A percentile compares a stretch with the other conserved stretches of the same genome.
phyloP scores from a whole-genome alignment of 2,797 vertebrate genomes.

The Lateolabrax maculatus region DNA sequence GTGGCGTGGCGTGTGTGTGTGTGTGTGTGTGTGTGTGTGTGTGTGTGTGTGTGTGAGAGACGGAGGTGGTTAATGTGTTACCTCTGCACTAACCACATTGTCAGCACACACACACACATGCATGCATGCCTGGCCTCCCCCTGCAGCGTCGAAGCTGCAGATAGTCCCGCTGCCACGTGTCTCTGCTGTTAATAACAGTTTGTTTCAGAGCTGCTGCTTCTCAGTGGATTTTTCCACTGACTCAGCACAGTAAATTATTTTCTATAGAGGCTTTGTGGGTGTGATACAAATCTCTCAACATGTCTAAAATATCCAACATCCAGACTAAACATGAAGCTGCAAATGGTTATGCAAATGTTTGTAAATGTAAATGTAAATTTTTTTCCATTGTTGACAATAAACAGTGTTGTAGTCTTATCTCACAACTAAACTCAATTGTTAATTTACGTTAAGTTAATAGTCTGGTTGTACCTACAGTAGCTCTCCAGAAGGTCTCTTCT shows the following conservation, averaged over 20 bases:
- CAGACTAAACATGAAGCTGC: background rate
- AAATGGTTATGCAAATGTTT: too few relatives aligned
- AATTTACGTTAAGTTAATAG: too few relatives aligned
- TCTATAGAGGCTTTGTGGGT: background rate
- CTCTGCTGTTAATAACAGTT: constrained; percentile 13
- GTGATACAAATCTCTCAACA: background rate
- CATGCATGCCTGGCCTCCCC: background rate
- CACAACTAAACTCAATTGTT: too few relatives aligned
- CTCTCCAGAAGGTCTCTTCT: too few relatives aligned
- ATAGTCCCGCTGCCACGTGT: constrained; percentile 8
- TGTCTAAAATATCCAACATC: background rate
- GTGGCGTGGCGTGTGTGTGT: constrained; percentile 28
- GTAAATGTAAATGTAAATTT: too few relatives aligned
- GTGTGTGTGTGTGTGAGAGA: constrained; percentile 12
- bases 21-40: constrained; percentile 19
- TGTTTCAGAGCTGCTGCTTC: background rate
- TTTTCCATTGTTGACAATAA: too few relatives aligned
- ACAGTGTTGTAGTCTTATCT: too few relatives aligned
- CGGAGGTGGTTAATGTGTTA: background rate
- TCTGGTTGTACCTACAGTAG: too few relatives aligned
- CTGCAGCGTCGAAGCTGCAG: background rate
- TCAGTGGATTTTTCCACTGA: constrained; percentile 2
- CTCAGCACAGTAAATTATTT: constrained; percentile 5
- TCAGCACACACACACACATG: constrained; percentile 2
- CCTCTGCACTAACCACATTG: background rate